Conservation (phyloP, 2,113 vertebrate genomes). For the Balaeniceps rex region DNA sequence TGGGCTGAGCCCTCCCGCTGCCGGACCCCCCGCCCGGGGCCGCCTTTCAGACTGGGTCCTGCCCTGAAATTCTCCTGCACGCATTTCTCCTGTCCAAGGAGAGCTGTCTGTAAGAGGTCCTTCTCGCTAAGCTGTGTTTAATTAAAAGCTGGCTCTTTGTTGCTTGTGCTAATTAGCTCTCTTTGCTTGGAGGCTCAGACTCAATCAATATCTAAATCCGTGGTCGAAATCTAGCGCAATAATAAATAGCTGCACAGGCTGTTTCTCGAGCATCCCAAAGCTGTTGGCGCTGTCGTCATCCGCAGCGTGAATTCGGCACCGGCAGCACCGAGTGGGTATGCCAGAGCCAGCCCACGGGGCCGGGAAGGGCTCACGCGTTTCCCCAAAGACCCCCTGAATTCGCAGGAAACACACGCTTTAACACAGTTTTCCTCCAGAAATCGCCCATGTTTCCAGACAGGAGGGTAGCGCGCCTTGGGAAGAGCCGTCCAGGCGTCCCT, state of each 20-base stretch:
- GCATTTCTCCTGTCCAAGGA: rapidly evolving
- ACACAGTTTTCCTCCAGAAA: background rate
- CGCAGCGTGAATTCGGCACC: background rate
- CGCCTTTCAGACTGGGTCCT: background rate
- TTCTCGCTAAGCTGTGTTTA: background rate
- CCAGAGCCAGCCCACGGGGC: background rate
- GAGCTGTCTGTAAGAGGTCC: background rate
- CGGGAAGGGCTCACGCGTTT: rapidly evolving
- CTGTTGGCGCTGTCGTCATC: background rate
- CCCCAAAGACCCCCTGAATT: background rate
- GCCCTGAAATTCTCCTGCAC: background rate
- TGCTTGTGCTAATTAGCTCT: constrained; percentile 16
- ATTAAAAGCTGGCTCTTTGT: constrained; percentile 50
- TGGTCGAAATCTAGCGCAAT: background rate
- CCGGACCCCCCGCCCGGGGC: rapidly evolving
- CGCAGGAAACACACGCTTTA: rapidly evolving
- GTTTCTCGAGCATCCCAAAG: background rate
- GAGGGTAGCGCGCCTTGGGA: rapidly evolving
- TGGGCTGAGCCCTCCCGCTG: background rate
- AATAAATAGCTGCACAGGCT: background rate
- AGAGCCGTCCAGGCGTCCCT: background rate
- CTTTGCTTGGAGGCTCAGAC: constrained; percentile 8
- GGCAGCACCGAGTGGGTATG: background rate
- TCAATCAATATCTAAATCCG: constrained; percentile 15
- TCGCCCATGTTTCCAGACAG: rapidly evolving